These are phyloP conservation scores for Crocidura indochinensis DNA, from an alignment of 2,797 vertebrate species.

Conservation along the genomic window DNA sequence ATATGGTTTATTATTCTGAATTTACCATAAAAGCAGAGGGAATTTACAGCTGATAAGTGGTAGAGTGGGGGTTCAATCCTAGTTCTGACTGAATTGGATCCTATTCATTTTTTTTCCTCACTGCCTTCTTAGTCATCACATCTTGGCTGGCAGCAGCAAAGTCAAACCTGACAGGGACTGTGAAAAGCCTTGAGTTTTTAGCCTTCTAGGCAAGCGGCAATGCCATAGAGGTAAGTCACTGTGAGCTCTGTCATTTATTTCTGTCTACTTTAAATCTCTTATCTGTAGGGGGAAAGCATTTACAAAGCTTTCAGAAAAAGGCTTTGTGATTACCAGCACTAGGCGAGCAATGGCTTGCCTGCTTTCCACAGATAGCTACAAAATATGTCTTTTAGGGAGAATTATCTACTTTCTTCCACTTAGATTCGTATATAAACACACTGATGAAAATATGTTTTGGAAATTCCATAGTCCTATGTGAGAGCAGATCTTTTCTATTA, in stretches of 20 bases:
- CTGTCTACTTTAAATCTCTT: slow-evolving; percentile 83
- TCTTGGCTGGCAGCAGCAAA: slow-evolving; percentile 29
- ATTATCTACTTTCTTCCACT: slow-evolving; percentile 69
- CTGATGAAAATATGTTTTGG: slow-evolving; percentile 64
- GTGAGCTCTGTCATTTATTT: slow-evolving; percentile 70
- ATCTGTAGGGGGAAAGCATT: slow-evolving; percentile 77
- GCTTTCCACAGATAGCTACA: slow-evolving; percentile 70
- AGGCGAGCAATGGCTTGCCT: slow-evolving; percentile 55
- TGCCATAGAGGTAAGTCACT: slow-evolving; percentile 51
- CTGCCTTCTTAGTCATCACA: slow-evolving; percentile 48
- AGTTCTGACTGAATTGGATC: background rate
- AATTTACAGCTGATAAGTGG: background rate
- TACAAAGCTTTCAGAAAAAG: slow-evolving; percentile 84
- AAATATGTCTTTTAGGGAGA: slow-evolving; percentile 77
- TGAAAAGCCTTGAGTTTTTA: slow-evolving; percentile 51
- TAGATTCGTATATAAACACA: slow-evolving; percentile 83
- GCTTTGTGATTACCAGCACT: slow-evolving; percentile 75
- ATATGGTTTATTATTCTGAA: background rate
- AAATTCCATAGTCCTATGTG: slow-evolving; percentile 70
- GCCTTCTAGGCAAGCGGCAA: slow-evolving; percentile 42
- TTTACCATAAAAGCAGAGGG: background rate
- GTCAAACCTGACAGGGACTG: background rate
- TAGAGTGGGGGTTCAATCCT: background rate
- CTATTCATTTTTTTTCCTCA: background rate
- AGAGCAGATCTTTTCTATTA: slow-evolving; percentile 54